Evolutionary conservation across 1,140 invertebrate species (phyloP).

Genomic region (Pseudomyrmex concolor): DNA sequence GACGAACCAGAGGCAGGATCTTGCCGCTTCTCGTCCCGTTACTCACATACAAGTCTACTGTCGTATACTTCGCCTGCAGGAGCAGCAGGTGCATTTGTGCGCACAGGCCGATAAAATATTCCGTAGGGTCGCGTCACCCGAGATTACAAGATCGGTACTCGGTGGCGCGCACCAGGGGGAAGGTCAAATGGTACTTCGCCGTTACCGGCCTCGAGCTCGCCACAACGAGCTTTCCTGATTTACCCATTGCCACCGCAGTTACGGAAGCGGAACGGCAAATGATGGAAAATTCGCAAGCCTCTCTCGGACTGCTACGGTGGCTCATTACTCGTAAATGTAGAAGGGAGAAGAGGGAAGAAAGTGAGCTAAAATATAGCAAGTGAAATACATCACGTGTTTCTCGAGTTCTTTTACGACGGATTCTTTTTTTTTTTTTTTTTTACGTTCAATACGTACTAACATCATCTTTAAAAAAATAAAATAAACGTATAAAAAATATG

Average conservation of each 20-base stretch:
- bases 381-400: neutral
- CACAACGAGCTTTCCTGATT: conserved; percentile 59
- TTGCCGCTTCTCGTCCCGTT: neutral
- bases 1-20: neutral
- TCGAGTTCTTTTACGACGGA: no score
- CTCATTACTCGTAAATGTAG: conserved; percentile 30
- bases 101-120: conserved; percentile 63
- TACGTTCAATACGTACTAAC: neutral
- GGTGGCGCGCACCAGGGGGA: conserved; percentile 11
- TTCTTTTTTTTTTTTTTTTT: no score
- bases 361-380: neutral
- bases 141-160: conserved; percentile 59
- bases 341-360: neutral
- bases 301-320: neutral
- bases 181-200: conserved; percentile 63
- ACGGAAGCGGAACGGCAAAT: conserved; percentile 40
- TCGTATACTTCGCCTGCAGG: neutral
- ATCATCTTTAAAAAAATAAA: neutral
- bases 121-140: conserved; percentile 60
- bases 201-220: neutral
- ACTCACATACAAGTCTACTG: neutral
- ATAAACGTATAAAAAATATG: neutral
- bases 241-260: conserved; percentile 31
- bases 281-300: conserved; percentile 61
- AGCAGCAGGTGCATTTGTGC: conserved; percentile 14